Percentiles rank a stretch among this genome's conserved stretches.
phyloP scores from a whole-genome alignment of 1,140 invertebrate species.

The Goniozus legneri region DNA sequence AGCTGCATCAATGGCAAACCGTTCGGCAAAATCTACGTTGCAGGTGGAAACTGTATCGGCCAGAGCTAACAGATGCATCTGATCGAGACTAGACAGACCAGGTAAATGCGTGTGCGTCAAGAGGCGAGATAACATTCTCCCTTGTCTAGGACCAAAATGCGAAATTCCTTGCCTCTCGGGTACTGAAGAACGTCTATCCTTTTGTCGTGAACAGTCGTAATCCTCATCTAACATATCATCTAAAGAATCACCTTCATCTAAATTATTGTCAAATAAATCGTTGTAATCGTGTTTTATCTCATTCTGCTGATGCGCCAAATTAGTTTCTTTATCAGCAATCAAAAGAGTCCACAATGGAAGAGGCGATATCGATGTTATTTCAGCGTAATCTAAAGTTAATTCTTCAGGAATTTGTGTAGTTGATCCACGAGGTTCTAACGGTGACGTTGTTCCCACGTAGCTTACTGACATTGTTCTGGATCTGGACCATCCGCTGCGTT shows the following conservation, averaged over 20 bases:
- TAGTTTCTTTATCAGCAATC: slow-evolving; percentile 84
- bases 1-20: slow-evolving; percentile 75
- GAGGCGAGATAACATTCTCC: slow-evolving; percentile 76
- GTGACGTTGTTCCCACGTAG: slow-evolving; percentile 64
- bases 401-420: slow-evolving; percentile 74
- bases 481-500: slow-evolving; percentile 70
- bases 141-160: slow-evolving; percentile 80
- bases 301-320: slow-evolving; percentile 35
- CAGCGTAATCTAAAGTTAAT: slow-evolving; percentile 88
- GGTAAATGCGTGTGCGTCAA: slow-evolving; percentile 96
- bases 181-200: slow-evolving; percentile 64
- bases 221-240: slow-evolving; percentile 75
- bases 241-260: slow-evolving; percentile 74
- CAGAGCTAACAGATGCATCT: slow-evolving; percentile 97
- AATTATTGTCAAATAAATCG: slow-evolving; percentile 77
- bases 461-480: slow-evolving; percentile 85
- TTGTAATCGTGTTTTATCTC: slow-evolving; percentile 72
- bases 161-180: slow-evolving; percentile 71
- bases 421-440: slow-evolving; percentile 59
- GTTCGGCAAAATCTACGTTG: slow-evolving; percentile 81
- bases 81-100: slow-evolving; percentile 94
- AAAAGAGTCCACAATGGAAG: slow-evolving; percentile 93
- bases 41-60: slow-evolving; percentile 96
- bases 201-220: slow-evolving; percentile 58
- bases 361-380: slow-evolving; percentile 94